Evolutionary conservation across 35 echinoderm and acorn worm species (phyloP).

Genomic region (Strongylocentrotus purpuratus): DNA sequence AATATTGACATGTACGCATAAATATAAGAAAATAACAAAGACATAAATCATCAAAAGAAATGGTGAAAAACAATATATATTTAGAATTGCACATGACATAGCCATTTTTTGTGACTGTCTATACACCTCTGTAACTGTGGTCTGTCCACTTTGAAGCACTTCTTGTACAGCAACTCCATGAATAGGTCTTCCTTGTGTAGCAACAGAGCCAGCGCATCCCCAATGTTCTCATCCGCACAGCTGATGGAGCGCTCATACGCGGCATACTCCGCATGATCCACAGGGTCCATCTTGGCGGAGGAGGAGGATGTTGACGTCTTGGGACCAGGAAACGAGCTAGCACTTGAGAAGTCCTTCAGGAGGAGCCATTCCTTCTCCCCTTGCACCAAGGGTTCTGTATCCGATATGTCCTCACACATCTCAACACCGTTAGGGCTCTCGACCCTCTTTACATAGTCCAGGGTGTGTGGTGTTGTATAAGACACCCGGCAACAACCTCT

Average conservation of each 20-base stretch:
- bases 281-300: background rate
- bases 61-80: background rate
- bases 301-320: background rate
- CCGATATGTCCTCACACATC: background rate
- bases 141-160: background rate
- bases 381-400: background rate
- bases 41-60: background rate
- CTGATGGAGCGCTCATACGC: background rate
- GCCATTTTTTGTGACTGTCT: conserved; percentile 25
- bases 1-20: background rate
- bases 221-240: background rate
- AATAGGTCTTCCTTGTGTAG: background rate
- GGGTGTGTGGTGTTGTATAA: background rate
- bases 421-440: background rate
- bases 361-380: conserved; percentile 16
- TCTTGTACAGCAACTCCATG: conserved; percentile 17
- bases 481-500: background rate
- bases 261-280: background rate
- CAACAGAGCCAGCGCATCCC: background rate
- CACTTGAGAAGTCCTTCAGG: background rate
- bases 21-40: too few relatives aligned
- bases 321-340: background rate
- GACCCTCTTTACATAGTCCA: background rate
- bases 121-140: conserved; percentile 41
- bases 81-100: conserved; percentile 9